Base-by-base conservation (phyloP, 2,113 vertebrate genomes). In the Xyrauchen texanus region DNA sequence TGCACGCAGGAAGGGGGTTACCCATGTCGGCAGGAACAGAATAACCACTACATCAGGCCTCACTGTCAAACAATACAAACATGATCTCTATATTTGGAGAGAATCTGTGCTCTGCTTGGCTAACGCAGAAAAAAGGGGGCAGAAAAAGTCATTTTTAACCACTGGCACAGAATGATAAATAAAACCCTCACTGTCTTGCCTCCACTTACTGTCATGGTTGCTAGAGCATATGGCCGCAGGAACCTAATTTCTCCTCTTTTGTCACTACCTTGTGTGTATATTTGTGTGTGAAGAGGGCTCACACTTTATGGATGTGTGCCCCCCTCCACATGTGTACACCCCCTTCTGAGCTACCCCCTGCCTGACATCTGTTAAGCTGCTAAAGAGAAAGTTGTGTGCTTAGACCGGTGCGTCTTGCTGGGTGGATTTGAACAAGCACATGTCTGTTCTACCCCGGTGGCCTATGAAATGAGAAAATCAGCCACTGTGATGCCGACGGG, bases 391-490 rank as follows among this genome's bases (percentile, higher is more conserved):
- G 85, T 86, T 87, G 85, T 88, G 85, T 87, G 86, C 80, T 86
- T 82, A 84, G 85, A 88, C 81, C 81, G 83, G 89, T 88, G 89
- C 87, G 91, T 93, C 93, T 93, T 93, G 91, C 91, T 91, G 93
- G 86, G 89, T 94, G 93, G 91, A 92, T 94, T 93, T 94, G 93
- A 94, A 94, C 93, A 94, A 94, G 93, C 92, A 85, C 88, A 90
- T 89, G 90, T 90, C 93, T 94, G 93, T 93, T 94, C 93, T 93
- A 92, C 93, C 93, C 90, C 93, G 93, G 91, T 93, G 93, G 93
- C 93, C 93, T 94, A 94, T 94, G 93, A 94, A 94, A 94, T 93
- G 91, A 94, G 93, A 94, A 94, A 94, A 91, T 92, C 93, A 94
- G 93, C 90, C 92, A 94, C 92, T 94, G 93, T 94, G 93, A 90